Conservation (phyloP, 2,888 invertebrate species). For the Dione vanillae region DNA sequence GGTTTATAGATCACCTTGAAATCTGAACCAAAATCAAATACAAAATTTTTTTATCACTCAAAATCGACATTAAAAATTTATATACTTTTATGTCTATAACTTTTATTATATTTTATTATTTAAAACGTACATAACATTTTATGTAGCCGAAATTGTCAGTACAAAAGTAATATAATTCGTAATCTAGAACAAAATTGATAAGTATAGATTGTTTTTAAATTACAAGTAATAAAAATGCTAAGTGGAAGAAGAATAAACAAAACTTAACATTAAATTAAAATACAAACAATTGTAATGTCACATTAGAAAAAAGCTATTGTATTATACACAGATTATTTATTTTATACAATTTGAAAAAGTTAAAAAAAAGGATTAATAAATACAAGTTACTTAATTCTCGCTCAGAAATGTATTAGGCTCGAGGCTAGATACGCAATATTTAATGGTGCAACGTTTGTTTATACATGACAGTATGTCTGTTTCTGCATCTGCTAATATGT, state of each 20-base stretch:
- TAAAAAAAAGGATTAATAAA: not conserved
- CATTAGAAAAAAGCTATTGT: too few species aligned
- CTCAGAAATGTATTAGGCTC: constrained; percentile 20
- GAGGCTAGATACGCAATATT: constrained; percentile 26
- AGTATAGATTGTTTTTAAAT: too few species aligned
- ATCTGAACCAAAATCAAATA: too few species aligned
- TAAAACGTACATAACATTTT: not conserved
- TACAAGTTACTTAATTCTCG: constrained; percentile 6
- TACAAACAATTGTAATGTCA: too few species aligned
- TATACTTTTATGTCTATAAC: not conserved
- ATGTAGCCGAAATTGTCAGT: not conserved
- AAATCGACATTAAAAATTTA: not conserved
- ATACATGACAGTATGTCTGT: constrained; percentile 1
- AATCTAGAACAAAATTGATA: too few species aligned
- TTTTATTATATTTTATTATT: not conserved
- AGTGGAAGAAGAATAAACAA: too few species aligned
- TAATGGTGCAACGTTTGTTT: constrained; percentile 18
- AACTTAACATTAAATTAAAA: too few species aligned
- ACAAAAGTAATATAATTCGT: not conserved
- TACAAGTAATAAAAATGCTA: too few species aligned
- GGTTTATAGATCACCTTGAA: too few species aligned
- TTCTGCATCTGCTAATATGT: not conserved
- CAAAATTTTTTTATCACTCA: too few species aligned
- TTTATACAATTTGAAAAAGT: constrained; percentile 9
- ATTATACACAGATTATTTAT: constrained; percentile 6